Base-by-base conservation (phyloP, 2,888 invertebrate genomes). In the Rotaria socialis region DNA sequence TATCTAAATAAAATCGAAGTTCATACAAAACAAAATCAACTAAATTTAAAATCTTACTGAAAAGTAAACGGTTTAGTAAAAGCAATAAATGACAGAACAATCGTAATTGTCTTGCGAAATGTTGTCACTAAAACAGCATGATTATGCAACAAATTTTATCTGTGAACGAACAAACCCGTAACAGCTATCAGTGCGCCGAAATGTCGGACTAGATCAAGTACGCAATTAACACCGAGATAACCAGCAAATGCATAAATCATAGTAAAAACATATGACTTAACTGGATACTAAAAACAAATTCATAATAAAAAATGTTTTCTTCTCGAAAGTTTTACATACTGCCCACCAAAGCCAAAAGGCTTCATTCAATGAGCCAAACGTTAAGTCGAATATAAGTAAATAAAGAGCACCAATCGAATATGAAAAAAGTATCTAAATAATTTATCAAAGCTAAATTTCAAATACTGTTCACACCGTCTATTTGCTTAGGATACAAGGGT, bases 11-110 rank as follows among this genome's bases (percentile, higher is more conserved):
- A 35, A 16, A 27, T 7, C 11, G 27, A 11, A 16, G 3, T 67
- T 27, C 4, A 11, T 56, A 60, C 11, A 41, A 27, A 41, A 55
- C 2, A 7, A 47, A 10, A 27, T 6, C 1, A 16, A 27, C 0
- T 19, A 27, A 60, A 43, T 1, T 35, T 2, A 35, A 35, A 19
- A 41, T 41, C 85, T 55, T 85, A 97, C 94, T 96, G 95, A 89
- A 94, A 93, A 47, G 95, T 95, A 90, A 96, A 96, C 5, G 97
- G 96, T 91, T 97, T 97, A 90, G 94, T 94, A 90, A 98, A 97
- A 89, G 96, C 94, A 86, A 97, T 88, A 92, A 98, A 98, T 0
- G 97, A 97, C 88, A 97, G 93, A 55, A 95, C 92, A 86, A 97
- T 96, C 4, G 97, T 96, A 35, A 97, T 93, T 0, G 96, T 96